Conservation (phyloP, 2,113 vertebrate species). For the Corydoras sp. region DNA sequence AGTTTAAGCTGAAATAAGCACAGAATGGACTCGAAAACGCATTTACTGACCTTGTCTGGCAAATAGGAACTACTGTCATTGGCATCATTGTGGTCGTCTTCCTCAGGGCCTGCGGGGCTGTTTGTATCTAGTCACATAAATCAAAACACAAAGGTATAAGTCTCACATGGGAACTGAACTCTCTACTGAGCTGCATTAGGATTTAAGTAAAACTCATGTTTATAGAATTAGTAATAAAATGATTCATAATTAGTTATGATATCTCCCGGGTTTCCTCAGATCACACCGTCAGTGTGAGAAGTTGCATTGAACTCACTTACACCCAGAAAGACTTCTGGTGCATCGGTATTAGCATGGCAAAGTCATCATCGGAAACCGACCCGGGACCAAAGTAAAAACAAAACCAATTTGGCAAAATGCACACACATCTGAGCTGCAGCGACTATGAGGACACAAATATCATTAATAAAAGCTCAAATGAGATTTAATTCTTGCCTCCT, state of each 20-base stretch:
- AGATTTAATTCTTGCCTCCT: no score
- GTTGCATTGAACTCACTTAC: constrained; percentile 42
- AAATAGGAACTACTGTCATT: constrained; percentile 53
- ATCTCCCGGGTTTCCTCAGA: constrained; percentile 39
- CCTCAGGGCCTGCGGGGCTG: constrained; percentile 57
- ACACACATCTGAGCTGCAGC: no score
- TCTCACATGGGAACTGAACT: no score
- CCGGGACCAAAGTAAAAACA: neutral
- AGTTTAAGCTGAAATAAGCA: no score
- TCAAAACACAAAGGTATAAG: no score
- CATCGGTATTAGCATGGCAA: constrained; percentile 55
- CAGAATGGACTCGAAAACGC: neutral
- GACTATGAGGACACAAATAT: no score
- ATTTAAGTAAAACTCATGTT: no score
- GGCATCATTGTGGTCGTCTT: constrained; percentile 60
- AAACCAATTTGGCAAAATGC: no score
- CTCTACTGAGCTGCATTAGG: no score
- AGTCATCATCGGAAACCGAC: constrained; percentile 47
- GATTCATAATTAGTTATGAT: no score
- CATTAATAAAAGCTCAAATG: no score
- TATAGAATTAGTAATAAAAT: no score
- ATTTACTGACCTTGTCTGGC: constrained; percentile 55
- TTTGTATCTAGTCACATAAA: constrained; percentile 50
- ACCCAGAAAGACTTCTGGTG: constrained; percentile 40
- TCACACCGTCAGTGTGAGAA: constrained; percentile 46